Conservation (phyloP, 2,888 invertebrate species). For the Pachycephus smyrnensis region DNA sequence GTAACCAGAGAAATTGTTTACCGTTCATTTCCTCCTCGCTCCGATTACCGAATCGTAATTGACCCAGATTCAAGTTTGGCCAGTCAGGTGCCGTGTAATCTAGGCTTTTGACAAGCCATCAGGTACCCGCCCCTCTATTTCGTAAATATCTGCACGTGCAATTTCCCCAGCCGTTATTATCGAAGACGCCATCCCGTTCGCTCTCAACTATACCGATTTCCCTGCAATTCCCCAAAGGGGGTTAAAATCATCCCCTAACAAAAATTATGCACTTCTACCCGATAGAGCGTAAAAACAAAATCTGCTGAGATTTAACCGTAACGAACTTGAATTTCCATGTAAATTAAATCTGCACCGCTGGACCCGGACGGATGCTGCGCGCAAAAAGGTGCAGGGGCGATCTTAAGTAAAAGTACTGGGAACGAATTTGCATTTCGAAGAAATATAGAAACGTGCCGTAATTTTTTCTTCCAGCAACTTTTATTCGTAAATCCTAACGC, state of each 20-base stretch:
- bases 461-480: no score
- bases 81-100: not conserved
- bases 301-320: not conserved
- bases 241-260: no score
- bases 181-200: not conserved
- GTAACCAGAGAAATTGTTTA: not conserved
- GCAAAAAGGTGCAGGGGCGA: accelerated
- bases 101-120: not conserved
- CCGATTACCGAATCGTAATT: not conserved
- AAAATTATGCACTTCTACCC: not conserved
- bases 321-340: not conserved
- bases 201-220: not conserved
- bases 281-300: not conserved
- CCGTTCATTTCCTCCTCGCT: not conserved
- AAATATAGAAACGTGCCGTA: no score
- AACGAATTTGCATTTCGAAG: no score
- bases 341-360: not conserved
- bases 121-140: not conserved
- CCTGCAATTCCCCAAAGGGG: not conserved
- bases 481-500: not conserved
- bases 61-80: not conserved
- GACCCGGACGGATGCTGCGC: not conserved
- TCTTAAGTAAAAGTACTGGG: not conserved
- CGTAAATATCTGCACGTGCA: not conserved
- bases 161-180: not conserved